A percentile compares a stretch with the other conserved stretches of the same genome.
phyloP scores from a whole-genome alignment of 2,888 invertebrate species.

The Harpalus rufipes region DNA sequence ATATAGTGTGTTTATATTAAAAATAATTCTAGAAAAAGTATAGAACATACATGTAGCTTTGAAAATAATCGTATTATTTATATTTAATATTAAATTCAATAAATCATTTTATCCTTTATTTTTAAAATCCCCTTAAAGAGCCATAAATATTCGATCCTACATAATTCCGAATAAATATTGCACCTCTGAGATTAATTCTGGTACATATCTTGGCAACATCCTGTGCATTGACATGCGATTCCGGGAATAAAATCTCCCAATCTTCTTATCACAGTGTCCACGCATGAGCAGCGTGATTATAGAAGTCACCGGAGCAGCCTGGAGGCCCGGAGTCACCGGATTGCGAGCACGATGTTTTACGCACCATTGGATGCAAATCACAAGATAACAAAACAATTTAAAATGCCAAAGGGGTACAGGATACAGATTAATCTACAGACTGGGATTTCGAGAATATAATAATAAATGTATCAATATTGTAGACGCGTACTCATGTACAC shows the following conservation, averaged over 20 bases:
- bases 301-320: constrained; percentile 10
- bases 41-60: too few relatives aligned
- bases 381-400: constrained; percentile 65
- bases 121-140: not conserved
- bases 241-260: constrained; percentile 17
- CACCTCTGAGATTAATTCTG: not conserved
- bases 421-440: not conserved
- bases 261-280: constrained; percentile 51
- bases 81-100: not conserved
- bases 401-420: constrained; percentile 39
- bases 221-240: not conserved
- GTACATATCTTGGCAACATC: not conserved
- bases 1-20: too few relatives aligned
- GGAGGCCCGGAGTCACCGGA: not conserved
- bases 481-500: too few relatives aligned
- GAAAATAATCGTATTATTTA: too few relatives aligned
- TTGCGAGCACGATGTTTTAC: constrained; percentile 36
- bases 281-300: constrained; percentile 37
- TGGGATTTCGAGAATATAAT: not conserved
- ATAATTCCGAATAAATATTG: not conserved
- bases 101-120: not conserved
- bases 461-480: too few relatives aligned
- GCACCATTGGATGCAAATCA: constrained; percentile 59
- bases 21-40: too few relatives aligned
- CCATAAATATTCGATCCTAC: not conserved